Evolutionary conservation across 1,140 invertebrate genomes (phyloP).

Genomic region (Cepaea nemoralis): DNA sequence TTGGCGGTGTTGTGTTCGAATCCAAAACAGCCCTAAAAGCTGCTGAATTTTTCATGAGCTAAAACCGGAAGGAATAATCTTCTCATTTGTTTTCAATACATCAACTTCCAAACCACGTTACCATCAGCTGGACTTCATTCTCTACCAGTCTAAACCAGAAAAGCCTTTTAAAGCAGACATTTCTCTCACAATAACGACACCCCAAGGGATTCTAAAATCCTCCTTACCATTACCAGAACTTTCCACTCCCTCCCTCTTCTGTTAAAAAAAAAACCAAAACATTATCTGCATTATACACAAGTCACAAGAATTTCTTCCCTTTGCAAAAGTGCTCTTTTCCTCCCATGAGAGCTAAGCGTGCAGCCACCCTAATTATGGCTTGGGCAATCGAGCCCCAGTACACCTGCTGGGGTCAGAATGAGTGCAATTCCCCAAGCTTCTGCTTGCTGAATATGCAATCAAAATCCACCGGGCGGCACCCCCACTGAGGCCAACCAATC

Average conservation of each 20-base stretch:
- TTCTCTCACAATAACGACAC: not conserved
- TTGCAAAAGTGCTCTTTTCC: not conserved
- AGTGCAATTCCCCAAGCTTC: slow-evolving; percentile 40
- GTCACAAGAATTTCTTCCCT: not conserved
- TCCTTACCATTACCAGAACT: not conserved
- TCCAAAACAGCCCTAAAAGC: not conserved
- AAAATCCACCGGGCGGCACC: slow-evolving; percentile 40
- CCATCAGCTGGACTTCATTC: not conserved
- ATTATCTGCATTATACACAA: not conserved
- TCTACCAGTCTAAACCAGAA: not conserved
- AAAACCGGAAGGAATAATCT: slow-evolving; percentile 2
- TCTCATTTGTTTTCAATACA: slow-evolving; percentile 25
- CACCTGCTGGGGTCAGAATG: slow-evolving; percentile 47
- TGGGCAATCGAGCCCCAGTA: slow-evolving; percentile 31
- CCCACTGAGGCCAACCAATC: slow-evolving; percentile 46
- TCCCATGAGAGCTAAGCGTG: slow-evolving; percentile 29
- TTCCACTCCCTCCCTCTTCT: not conserved
- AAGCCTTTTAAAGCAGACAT: slow-evolving; percentile 25
- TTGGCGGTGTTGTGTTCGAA: too few species aligned
- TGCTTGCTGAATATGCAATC: slow-evolving; percentile 48
- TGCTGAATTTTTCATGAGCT: slow-evolving; percentile 25
- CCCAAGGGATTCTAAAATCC: not conserved
- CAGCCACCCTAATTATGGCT: slow-evolving; percentile 44
- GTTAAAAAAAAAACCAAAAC: too few species aligned
- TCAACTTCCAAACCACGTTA: not conserved